Conservation (phyloP, 1,140 invertebrate species). For the Atopsyche davidsoni region DNA sequence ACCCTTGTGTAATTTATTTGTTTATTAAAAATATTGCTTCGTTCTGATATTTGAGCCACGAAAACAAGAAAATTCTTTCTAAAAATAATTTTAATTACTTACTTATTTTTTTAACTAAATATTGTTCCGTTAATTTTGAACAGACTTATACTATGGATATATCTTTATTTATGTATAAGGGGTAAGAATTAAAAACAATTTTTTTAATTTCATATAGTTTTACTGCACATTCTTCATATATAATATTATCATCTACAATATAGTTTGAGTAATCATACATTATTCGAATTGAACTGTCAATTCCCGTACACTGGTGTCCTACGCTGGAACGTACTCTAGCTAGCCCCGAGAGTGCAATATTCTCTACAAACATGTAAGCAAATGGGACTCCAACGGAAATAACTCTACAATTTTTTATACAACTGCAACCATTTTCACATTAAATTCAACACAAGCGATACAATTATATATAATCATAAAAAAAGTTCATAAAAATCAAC, state of each 20-base stretch:
- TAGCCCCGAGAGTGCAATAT: too few relatives aligned
- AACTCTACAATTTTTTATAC: too few relatives aligned
- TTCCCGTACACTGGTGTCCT: background rate
- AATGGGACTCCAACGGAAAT: too few relatives aligned
- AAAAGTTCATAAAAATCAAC: too few relatives aligned
- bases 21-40: background rate
- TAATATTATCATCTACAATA: background rate
- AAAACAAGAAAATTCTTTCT: background rate
- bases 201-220: background rate
- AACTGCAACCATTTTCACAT: too few relatives aligned
- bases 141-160: background rate
- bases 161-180: background rate
- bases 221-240: background rate
- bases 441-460: too few relatives aligned
- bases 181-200: background rate
- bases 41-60: background rate
- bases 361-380: too few relatives aligned
- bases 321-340: background rate
- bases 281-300: background rate
- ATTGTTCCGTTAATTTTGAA: background rate
- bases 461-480: too few relatives aligned
- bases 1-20: background rate
- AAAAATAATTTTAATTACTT: background rate
- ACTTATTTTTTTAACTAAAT: background rate
- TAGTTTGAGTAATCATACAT: background rate